Percentiles rank a stretch among this genome's conserved stretches.
phyloP scores from a whole-genome alignment of 2,113 vertebrate species.

The Neodontobutis hainanensis region DNA sequence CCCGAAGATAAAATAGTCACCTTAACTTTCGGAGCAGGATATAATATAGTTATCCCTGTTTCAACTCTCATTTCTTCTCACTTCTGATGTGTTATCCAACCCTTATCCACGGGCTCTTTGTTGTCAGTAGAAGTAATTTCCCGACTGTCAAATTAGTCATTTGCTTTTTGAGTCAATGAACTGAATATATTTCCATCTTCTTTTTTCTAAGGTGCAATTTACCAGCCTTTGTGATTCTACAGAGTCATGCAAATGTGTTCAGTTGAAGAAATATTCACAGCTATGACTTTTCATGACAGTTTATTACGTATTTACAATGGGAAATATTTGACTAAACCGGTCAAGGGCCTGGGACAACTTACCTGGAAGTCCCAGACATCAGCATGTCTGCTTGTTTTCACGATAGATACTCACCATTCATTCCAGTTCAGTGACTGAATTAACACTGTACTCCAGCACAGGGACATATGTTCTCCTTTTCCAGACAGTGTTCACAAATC shows the following conservation, averaged over 20 bases:
- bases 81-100: constrained; percentile 14
- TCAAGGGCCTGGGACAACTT: too few relatives aligned
- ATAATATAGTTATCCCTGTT: constrained; percentile 10
- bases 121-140: constrained; percentile 29
- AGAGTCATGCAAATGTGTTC: constrained; percentile 9
- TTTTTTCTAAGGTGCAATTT: constrained; percentile 10
- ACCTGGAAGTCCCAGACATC: too few relatives aligned
- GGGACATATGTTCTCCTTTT: constrained; percentile 29
- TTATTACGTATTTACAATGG: not conserved
- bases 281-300: not conserved
- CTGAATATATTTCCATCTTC: not conserved
- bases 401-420: constrained; percentile 1
- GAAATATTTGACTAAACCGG: too few relatives aligned
- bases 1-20: constrained; percentile 7
- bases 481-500: constrained; percentile 9
- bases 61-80: not conserved
- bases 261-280: constrained; percentile 3
- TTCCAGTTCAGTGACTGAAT: constrained; percentile 36
- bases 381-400: too few relatives aligned
- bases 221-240: constrained; percentile 1
- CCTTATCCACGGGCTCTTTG: constrained; percentile 7
- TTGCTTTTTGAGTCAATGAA: constrained; percentile 9
- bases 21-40: constrained; percentile 10
- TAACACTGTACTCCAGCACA: constrained; percentile 19
- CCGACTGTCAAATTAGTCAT: constrained; percentile 23